Percentiles rank a stretch among this genome's conserved stretches.
phyloP scores from a whole-genome alignment of 2,888 invertebrate genomes.

The Zaprionus bogoriensis region DNA sequence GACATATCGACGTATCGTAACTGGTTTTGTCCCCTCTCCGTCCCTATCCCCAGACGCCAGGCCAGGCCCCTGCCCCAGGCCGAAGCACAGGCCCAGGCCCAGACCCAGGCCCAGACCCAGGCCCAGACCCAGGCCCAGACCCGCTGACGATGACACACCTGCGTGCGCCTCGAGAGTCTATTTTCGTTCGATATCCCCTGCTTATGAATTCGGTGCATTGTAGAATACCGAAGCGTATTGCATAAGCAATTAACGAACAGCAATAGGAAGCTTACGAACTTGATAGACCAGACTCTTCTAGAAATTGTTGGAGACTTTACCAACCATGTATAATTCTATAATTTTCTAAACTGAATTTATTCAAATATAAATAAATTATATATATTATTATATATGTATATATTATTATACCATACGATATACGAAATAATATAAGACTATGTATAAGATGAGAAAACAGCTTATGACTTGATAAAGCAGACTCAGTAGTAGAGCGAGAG shows the following conservation, averaged over 20 bases:
- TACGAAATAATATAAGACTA: too few relatives aligned
- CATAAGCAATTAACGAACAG: not conserved
- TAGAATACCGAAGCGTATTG: not conserved
- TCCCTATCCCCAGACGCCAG: too few relatives aligned
- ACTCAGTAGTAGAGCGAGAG: too few relatives aligned
- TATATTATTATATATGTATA: too few relatives aligned
- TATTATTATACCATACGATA: too few relatives aligned
- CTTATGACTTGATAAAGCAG: too few relatives aligned
- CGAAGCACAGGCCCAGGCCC: too few relatives aligned
- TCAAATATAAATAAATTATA: too few relatives aligned
- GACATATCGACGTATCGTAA: constrained; percentile 14
- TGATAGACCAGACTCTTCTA: not conserved
- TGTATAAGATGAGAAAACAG: too few relatives aligned
- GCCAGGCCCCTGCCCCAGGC: not conserved
- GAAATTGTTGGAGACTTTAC: not conserved
- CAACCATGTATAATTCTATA: too few relatives aligned
- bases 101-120: not conserved
- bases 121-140: not conserved
- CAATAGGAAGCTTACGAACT: not conserved
- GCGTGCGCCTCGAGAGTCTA: not conserved
- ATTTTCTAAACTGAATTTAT: too few relatives aligned
- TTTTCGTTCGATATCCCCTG: not conserved
- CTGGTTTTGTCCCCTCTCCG: constrained; percentile 32
- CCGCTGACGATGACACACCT: not conserved
- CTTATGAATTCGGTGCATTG: constrained; percentile 1